Evolutionary conservation across 2,113 vertebrate genomes (phyloP).

Genomic region (Chloropsis cyanopogon): DNA sequence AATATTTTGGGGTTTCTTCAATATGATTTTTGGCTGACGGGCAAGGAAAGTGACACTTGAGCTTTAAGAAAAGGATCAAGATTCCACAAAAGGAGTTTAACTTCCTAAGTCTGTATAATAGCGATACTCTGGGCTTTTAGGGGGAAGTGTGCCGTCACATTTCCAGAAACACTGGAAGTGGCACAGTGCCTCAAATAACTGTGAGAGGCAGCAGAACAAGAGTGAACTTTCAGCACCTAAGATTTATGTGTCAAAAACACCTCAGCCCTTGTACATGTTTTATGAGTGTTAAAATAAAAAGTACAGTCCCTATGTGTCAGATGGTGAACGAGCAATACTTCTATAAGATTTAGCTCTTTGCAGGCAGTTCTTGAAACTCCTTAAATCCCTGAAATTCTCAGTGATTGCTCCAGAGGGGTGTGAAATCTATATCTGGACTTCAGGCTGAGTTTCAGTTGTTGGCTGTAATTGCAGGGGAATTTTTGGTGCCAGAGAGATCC

Average conservation of each 20-base stretch:
- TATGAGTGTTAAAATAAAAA: constrained; percentile 60
- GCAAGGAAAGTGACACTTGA: neutral
- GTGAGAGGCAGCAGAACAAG: constrained; percentile 19
- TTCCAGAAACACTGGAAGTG: neutral
- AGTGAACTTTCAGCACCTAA: constrained; percentile 28
- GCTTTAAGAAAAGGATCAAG: neutral
- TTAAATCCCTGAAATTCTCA: neutral
- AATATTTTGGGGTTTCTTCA: neutral
- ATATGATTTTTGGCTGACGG: neutral
- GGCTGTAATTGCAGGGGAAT: neutral
- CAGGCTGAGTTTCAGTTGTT: neutral
- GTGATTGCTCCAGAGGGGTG: neutral
- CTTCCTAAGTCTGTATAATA: neutral
- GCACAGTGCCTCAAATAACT: constrained; percentile 18
- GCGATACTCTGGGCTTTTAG: neutral
- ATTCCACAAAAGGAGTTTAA: neutral
- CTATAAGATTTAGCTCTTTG: constrained; percentile 43
- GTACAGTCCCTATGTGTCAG: neutral
- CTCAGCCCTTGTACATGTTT: constrained; percentile 44
- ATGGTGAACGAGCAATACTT: neutral
- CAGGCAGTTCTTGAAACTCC: neutral
- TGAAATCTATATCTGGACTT: neutral
- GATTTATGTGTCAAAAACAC: constrained; percentile 61
- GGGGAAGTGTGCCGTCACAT: neutral
- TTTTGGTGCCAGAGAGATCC: neutral